phyloP scores from a whole-genome alignment of 2,888 invertebrate genomes.

The Diadromus collaris region DNA sequence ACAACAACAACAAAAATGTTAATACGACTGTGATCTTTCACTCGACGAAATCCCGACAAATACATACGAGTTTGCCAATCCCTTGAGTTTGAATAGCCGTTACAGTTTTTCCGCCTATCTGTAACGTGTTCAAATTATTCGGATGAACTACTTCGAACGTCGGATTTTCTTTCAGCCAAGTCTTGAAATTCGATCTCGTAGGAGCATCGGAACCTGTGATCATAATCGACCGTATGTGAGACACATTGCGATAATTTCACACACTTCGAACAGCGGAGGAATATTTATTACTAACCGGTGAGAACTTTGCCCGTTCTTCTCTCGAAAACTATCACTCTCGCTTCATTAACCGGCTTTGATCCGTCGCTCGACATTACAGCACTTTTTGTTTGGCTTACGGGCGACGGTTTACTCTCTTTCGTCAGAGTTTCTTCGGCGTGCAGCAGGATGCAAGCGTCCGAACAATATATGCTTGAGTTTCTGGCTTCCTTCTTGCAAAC shows the following conservation, averaged over 20 bases:
- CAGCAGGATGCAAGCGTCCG: conserved; percentile 91
- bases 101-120: conserved; percentile 73
- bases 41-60: neutral
- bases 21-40: neutral
- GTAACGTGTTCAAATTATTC: conserved; percentile 72
- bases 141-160: conserved; percentile 92
- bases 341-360: conserved; percentile 68
- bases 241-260: neutral
- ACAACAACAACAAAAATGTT: conserved; percentile 18
- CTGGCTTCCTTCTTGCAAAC: conserved; percentile 90
- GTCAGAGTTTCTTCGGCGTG: conserved; percentile 86
- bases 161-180: conserved; percentile 93
- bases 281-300: conserved; percentile 75
- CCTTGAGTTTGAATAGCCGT: conserved; percentile 71
- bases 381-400: conserved; percentile 67
- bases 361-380: conserved; percentile 63
- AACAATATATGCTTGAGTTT: conserved; percentile 94
- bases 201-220: conserved; percentile 90
- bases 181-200: conserved; percentile 88
- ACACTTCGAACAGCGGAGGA: neutral
- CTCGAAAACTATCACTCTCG: conserved; percentile 90
- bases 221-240: neutral
- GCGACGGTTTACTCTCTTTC: conserved; percentile 73
- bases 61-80: conserved; percentile 50
- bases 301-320: conserved; percentile 87